A percentile compares a stretch with the other conserved stretches of the same genome.
Conservation (phyloP, 2,113 vertebrate species). For the Trichomycterus rosablanca region DNA sequence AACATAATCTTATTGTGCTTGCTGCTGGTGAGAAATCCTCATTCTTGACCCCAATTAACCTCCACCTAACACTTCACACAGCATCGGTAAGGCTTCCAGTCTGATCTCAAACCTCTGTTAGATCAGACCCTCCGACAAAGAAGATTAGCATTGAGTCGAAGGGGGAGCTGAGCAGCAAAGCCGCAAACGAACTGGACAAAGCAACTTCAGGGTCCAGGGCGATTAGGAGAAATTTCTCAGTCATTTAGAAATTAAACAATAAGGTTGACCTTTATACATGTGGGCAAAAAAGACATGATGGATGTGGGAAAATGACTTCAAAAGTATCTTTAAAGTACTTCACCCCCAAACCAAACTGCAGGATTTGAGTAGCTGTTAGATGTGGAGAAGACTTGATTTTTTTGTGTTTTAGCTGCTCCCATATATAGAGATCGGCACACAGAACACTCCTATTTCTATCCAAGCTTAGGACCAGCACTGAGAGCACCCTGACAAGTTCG, state of each 20-base stretch:
- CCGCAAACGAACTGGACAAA: conserved; percentile 11
- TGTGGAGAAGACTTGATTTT: no score
- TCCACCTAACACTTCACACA: conserved; percentile 25
- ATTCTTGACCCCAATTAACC: conserved; percentile 55
- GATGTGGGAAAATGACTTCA: no score
- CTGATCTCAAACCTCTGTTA: conserved; percentile 18
- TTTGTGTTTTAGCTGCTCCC: no score
- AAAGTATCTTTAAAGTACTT: no score
- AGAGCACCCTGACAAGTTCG: no score
- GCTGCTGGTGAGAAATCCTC: conserved; percentile 45
- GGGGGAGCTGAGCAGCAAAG: conserved; percentile 9
- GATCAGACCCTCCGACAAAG: conserved; percentile 23
- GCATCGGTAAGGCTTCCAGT: conserved; percentile 31
- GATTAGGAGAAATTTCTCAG: neutral
- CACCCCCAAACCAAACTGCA: no score
- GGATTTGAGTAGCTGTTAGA: no score
- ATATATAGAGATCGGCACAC: no score
- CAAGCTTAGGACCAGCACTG: no score
- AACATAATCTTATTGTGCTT: conserved; percentile 55
- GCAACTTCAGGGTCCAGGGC: neutral
- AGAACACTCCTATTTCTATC: no score
- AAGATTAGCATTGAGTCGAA: conserved; percentile 35
- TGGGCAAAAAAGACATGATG: neutral
- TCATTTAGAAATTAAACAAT: neutral
- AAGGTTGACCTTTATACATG: neutral